Evolutionary conservation across 2,113 vertebrate genomes (phyloP).

Genomic region (Psilopsiagon aymara): DNA sequence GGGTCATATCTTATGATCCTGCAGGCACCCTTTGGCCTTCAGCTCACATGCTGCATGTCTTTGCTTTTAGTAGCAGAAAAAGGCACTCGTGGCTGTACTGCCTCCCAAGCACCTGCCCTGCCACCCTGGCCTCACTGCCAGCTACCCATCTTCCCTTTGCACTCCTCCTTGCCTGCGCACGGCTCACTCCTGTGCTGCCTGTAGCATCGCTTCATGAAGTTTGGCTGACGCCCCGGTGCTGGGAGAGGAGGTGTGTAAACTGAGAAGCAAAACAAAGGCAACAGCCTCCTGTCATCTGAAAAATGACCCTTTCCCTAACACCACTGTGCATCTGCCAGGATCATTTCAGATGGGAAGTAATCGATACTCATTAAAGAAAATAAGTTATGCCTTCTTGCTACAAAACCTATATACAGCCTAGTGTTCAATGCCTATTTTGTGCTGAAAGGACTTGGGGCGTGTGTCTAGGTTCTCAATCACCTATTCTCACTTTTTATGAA

Average conservation of each 20-base stretch:
- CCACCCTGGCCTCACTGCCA: rapidly evolving
- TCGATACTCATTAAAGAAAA: rapidly evolving
- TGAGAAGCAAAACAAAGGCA: not conserved
- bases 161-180: not conserved
- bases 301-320: not conserved
- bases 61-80: not conserved
- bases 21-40: not conserved
- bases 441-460: not conserved
- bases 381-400: rapidly evolving
- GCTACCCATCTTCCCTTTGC: not conserved
- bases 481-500: not conserved
- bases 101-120: not conserved
- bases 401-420: not conserved
- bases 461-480: not conserved
- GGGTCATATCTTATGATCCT: not conserved
- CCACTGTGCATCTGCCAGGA: not conserved
- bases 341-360: not conserved
- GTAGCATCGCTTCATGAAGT: not conserved
- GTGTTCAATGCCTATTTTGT: not conserved
- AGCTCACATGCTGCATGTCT: not conserved
- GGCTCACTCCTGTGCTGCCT: not conserved
- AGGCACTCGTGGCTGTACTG: not conserved
- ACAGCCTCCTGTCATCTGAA: not conserved
- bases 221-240: rapidly evolving
- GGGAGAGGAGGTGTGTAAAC: not conserved